Percentiles rank a stretch among this genome's conserved stretches.
phyloP scores from a whole-genome alignment of 2,888 invertebrate species.

The Xanthia togata region DNA sequence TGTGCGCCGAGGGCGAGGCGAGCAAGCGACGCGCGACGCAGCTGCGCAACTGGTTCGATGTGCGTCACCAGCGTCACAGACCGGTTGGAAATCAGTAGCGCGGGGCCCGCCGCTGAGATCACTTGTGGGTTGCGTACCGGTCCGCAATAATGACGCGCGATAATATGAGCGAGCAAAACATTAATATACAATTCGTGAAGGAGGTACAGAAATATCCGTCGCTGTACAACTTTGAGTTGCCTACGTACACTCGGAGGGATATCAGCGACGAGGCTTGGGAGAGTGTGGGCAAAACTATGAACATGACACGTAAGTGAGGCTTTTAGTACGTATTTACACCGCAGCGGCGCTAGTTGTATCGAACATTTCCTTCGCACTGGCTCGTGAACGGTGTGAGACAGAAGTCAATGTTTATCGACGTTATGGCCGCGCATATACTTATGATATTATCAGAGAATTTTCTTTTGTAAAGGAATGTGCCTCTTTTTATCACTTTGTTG shows the following conservation, averaged over 20 bases:
- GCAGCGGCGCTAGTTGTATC: slow-evolving; percentile 31
- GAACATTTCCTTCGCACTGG: slow-evolving; percentile 15
- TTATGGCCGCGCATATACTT: slow-evolving; percentile 8
- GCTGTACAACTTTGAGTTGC: slow-evolving; percentile 65
- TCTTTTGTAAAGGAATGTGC: background rate
- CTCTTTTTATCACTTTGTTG: background rate
- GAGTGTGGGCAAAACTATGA: slow-evolving; percentile 63
- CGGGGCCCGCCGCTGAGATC: slow-evolving; percentile 46
- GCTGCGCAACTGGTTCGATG: slow-evolving; percentile 58
- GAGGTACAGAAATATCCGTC: slow-evolving; percentile 63
- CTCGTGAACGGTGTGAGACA: background rate
- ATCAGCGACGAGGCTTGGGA: slow-evolving; percentile 70
- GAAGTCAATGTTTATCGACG: slow-evolving; percentile 16
- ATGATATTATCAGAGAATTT: background rate
- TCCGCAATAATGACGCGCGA: slow-evolving; percentile 54
- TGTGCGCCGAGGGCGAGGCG: slow-evolving; percentile 26
- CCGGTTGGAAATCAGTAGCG: slow-evolving; percentile 62
- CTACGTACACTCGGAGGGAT: slow-evolving; percentile 68
- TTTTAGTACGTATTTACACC: slow-evolving; percentile 32
- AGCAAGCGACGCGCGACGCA: slow-evolving; percentile 20
- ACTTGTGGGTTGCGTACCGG: slow-evolving; percentile 58
- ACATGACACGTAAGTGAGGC: slow-evolving; percentile 66
- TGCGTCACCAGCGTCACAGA: slow-evolving; percentile 64
- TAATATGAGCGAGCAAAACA: slow-evolving; percentile 60
- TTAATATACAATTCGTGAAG: slow-evolving; percentile 65